Conservation (phyloP, 1,140 invertebrate species). For the Leptinotarsa defecta region DNA sequence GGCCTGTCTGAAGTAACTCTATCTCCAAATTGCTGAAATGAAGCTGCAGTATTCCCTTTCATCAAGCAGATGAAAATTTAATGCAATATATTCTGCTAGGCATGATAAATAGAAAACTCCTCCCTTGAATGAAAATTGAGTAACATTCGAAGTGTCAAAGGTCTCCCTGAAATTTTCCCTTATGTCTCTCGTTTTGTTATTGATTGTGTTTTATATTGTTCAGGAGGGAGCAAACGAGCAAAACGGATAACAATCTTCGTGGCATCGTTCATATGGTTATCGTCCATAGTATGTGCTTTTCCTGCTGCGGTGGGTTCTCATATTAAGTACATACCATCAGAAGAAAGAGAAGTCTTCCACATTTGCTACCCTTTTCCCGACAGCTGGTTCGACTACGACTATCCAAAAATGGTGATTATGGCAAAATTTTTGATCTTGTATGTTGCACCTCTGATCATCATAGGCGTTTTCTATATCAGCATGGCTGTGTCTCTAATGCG, state of each 20-base stretch:
- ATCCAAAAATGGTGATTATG: slow-evolving; percentile 72
- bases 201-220: not conserved
- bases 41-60: too few relatives aligned
- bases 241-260: slow-evolving; percentile 70
- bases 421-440: slow-evolving; percentile 86
- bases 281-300: slow-evolving; percentile 75
- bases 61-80: too few relatives aligned
- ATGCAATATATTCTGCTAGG: too few relatives aligned
- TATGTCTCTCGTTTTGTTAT: too few relatives aligned
- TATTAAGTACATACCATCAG: slow-evolving; percentile 62
- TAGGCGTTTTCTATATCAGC: slow-evolving; percentile 82
- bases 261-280: slow-evolving; percentile 78
- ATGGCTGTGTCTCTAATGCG: slow-evolving; percentile 86
- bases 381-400: slow-evolving; percentile 66
- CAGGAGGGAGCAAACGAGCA: slow-evolving; percentile 71
- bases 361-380: slow-evolving; percentile 82
- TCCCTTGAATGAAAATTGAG: too few relatives aligned
- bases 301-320: slow-evolving; percentile 79
- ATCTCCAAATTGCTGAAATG: too few relatives aligned
- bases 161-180: too few relatives aligned
- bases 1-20: too few relatives aligned
- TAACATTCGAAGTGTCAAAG: too few relatives aligned
- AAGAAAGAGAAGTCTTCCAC: slow-evolving; percentile 57
- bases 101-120: too few relatives aligned
- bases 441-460: slow-evolving; percentile 82